These are phyloP conservation scores for Teleiodes luculella DNA, from an alignment of 2,888 invertebrate genomes.

Conservation along the genomic window DNA sequence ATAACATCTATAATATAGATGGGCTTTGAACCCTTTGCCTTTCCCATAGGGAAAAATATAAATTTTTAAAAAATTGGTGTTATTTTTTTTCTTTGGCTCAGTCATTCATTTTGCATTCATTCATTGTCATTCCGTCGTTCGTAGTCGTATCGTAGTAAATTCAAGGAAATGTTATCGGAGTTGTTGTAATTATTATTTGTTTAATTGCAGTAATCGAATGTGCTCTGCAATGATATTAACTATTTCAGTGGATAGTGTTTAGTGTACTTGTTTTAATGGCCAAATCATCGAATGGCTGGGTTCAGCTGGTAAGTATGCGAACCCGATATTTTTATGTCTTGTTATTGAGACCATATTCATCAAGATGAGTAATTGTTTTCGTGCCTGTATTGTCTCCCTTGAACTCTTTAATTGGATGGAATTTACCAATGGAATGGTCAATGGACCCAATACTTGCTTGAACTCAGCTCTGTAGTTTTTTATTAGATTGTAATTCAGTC, in stretches of 20 bases:
- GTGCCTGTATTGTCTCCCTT: slow-evolving; percentile 51
- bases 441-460: slow-evolving; percentile 27
- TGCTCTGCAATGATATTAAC: slow-evolving; percentile 42
- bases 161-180: slow-evolving; percentile 37
- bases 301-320: slow-evolving; percentile 70
- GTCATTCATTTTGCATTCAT: too few relatives aligned
- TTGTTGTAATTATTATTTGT: slow-evolving; percentile 30
- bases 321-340: slow-evolving; percentile 28
- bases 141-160: too few relatives aligned
- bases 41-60: too few relatives aligned
- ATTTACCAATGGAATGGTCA: slow-evolving; percentile 52
- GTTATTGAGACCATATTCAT: slow-evolving; percentile 46
- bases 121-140: too few relatives aligned
- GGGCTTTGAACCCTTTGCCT: too few relatives aligned
- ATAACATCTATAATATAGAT: too few relatives aligned
- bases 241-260: slow-evolving; percentile 43
- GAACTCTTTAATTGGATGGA: slow-evolving; percentile 52
- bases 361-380: slow-evolving; percentile 51
- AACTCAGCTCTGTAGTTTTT: neutral
- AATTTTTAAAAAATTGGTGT: too few relatives aligned
- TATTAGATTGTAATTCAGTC: neutral
- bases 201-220: slow-evolving; percentile 28
- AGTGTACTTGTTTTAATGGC: slow-evolving; percentile 65
- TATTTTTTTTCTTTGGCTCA: neutral
- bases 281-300: slow-evolving; percentile 78